Evolutionary conservation across 2,888 invertebrate species (phyloP).

Genomic region (Alentia gelatinosa): DNA sequence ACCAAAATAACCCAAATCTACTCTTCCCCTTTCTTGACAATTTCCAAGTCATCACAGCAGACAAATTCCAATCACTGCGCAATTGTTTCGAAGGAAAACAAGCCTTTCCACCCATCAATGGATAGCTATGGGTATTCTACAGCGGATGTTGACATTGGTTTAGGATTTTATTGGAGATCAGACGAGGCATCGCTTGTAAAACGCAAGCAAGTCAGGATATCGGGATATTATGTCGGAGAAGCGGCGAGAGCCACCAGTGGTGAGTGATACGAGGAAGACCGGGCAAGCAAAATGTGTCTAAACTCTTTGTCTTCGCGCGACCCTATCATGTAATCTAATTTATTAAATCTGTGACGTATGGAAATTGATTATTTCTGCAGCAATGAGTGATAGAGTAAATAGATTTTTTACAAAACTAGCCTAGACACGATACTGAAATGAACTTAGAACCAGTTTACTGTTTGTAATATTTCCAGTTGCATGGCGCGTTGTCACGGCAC

Average conservation of each 20-base stretch:
- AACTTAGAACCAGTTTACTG: background rate
- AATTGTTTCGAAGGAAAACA: background rate
- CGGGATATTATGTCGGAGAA: background rate
- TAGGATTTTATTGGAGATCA: background rate
- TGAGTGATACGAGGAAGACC: slow-evolving; percentile 18
- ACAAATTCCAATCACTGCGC: slow-evolving; percentile 7
- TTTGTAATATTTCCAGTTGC: background rate
- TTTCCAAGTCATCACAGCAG: slow-evolving; percentile 38
- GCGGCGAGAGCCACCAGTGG: background rate
- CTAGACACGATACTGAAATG: background rate
- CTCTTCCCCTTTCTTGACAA: slow-evolving; percentile 47
- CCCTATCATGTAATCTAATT: background rate
- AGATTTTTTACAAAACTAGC: background rate
- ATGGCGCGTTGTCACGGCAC: background rate
- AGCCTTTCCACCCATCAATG: background rate
- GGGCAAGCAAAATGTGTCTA: slow-evolving; percentile 2
- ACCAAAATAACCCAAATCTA: slow-evolving; percentile 53
- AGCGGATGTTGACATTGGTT: background rate
- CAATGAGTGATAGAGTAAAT: background rate
- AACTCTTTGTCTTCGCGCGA: background rate
- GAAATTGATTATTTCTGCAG: background rate
- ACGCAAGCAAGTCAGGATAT: background rate
- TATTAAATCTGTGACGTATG: background rate
- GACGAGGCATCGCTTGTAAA: background rate
- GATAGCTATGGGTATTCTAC: background rate